phyloP scores from a whole-genome alignment of 2,113 vertebrate genomes.

The Rhinoptilus africanus region DNA sequence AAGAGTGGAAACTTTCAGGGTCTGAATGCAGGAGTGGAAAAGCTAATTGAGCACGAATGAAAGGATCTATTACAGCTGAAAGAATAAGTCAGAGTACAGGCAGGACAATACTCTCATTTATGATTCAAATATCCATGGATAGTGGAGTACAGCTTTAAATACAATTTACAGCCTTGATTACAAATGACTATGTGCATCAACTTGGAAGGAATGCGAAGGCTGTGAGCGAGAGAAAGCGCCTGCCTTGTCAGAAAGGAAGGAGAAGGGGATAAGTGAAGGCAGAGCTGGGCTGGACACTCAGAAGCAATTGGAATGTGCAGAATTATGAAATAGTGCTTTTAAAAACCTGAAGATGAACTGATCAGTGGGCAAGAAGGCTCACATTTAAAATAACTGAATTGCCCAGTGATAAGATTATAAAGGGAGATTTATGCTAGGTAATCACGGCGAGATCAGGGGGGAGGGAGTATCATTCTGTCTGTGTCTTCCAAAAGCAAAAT shows the following conservation, averaged over 20 bases:
- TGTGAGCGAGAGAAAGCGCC: constrained; percentile 3
- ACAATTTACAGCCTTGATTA: constrained; percentile 25
- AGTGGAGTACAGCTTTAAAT: background rate
- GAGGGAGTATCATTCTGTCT: constrained; percentile 6
- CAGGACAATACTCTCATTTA: constrained; percentile 25
- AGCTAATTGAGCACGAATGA: constrained; percentile 41
- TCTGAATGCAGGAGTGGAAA: constrained; percentile 39
- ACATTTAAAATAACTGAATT: background rate
- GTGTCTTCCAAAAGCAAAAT: constrained; percentile 60
- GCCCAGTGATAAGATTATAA: background rate
- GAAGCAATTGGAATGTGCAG: background rate
- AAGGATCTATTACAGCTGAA: constrained; percentile 10
- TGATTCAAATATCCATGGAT: background rate
- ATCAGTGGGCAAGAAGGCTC: constrained; percentile 19
- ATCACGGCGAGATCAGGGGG: background rate
- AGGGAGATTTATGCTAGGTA: constrained; percentile 16
- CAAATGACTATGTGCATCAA: constrained; percentile 30
- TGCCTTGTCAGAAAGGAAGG: background rate
- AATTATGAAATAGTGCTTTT: constrained; percentile 21
- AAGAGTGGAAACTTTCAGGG: constrained; percentile 44
- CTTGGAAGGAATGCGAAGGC: background rate
- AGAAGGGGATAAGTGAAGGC: background rate
- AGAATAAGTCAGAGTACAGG: background rate
- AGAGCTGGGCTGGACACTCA: background rate
- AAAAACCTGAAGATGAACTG: constrained; percentile 54